Base-by-base conservation (phyloP, 2,113 vertebrate genomes). In the Marmota monax region DNA sequence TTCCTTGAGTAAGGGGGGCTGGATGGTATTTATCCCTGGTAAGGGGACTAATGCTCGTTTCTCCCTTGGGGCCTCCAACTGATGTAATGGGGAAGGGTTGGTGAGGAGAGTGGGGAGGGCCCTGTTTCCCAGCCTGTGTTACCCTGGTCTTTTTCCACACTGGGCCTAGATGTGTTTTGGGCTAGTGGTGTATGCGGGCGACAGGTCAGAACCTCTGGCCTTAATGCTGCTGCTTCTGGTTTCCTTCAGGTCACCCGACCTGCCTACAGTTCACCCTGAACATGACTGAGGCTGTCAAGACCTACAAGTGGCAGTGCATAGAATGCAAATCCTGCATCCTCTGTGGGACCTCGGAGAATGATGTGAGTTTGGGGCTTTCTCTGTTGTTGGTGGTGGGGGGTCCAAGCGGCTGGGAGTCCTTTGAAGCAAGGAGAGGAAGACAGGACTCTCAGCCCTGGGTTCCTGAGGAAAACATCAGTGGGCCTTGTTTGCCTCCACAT, bases 271-370 rank as follows among this genome's bases (percentile, higher is more conserved):
- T 99, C 98, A 99, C 99, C 39, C 99, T 99, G 96, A 99, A 99
- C 98, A 99, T 99, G 99, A 99, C 99, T 29, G 99, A 99, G 98
- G 99, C 99, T 0, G 99, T 99, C 97, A 99, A 99, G 98, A 99
- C 99, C 94, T 99, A 99, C 99, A 99, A 99, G 98, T 99, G 99
- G 99, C 99, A 99, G 98, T 99, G 99, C 98, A 99, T 99, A 97
- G 99, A 99, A 98, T 99, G 99, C 99, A 99, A 99, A 98, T 99
- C 99, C 95, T 99, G 99, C 98, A 99, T 99, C 98, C 98, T 99
- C 96, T 99, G 99, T 89, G 99, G 99, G 95, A 99, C 99, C 80
- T 99, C 99, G 0, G 99, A 99, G 98, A 99, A 99, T 0, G 99
- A 99, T 23, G 99, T 99, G 98, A 98, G 99, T 98, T 65, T 79